Percentiles rank a stretch among this genome's conserved stretches.
Evolutionary conservation across 1,140 invertebrate genomes (phyloP).

Genomic region (Pissodes strobi): DNA sequence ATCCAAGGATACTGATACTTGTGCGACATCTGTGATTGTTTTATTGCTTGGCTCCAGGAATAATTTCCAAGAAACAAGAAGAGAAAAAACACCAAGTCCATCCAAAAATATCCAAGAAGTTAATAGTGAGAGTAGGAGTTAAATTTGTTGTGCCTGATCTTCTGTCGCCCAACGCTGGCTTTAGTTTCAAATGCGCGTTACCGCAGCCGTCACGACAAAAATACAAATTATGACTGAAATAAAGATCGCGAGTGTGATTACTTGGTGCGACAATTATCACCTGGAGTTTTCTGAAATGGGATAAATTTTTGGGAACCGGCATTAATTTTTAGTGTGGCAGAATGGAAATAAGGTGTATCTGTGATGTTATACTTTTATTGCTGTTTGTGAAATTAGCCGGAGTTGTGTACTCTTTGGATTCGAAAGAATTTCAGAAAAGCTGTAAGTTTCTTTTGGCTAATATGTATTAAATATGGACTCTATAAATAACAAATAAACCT

Average conservation of each 20-base stretch:
- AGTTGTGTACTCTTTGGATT: conserved; percentile 34
- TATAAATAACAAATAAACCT: too few species aligned
- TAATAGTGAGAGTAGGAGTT: conserved; percentile 42
- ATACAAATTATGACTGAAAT: conserved; percentile 6
- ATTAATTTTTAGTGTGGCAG: background rate
- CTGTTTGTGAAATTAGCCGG: conserved; percentile 16
- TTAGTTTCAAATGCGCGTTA: conserved; percentile 41
- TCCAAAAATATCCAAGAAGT: conserved; percentile 26
- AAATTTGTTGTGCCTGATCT: conserved; percentile 15
- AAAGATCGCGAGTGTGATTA: conserved; percentile 3
- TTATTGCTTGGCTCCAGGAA: conserved; percentile 11
- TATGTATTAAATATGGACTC: too few species aligned
- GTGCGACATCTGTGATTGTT: conserved; percentile 5
- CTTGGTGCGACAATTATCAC: background rate
- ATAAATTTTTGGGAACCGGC: background rate
- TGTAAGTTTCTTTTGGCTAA: conserved; percentile 43
- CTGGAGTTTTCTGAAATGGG: background rate
- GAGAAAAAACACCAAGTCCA: conserved; percentile 10
- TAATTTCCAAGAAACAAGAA: conserved; percentile 17
- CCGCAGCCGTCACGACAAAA: conserved; percentile 15
- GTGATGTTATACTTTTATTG: conserved; percentile 16
- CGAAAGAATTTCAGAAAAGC: conserved; percentile 45
- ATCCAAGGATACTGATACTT: too few species aligned
- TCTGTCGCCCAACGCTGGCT: conserved; percentile 32
- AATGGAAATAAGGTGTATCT: conserved; percentile 9